Evolutionary conservation across 2,797 vertebrate genomes (phyloP).

Genomic region (Emys orbicularis): DNA sequence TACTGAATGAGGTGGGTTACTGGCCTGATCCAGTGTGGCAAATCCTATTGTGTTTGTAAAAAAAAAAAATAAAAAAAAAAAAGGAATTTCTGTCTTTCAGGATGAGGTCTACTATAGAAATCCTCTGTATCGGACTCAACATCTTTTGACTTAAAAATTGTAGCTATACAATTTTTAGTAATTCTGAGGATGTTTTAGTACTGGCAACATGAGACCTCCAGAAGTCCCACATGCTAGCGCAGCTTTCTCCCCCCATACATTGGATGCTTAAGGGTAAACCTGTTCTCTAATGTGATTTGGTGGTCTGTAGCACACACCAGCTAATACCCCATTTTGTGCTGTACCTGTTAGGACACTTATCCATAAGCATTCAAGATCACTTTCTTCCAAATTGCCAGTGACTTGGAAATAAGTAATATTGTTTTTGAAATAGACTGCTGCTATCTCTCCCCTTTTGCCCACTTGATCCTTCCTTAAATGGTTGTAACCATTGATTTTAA

Average conservation of each 20-base stretch:
- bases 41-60: background rate
- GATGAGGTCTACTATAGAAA: background rate
- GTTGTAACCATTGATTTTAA: background rate
- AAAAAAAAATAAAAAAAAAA: slow-evolving; percentile 20
- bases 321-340: background rate
- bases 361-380: background rate
- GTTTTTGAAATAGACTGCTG: background rate
- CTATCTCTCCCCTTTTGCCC: background rate
- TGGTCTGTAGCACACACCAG: background rate
- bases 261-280: background rate
- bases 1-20: background rate
- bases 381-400: background rate
- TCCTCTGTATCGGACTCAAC: background rate
- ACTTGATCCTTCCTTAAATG: background rate
- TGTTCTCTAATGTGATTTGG: background rate
- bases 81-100: background rate
- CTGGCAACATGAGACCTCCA: background rate
- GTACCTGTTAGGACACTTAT: background rate
- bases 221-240: background rate
- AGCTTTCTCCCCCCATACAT: background rate
- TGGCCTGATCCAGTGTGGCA: background rate
- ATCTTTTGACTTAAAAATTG: background rate
- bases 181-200: background rate
- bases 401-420: background rate
- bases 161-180: background rate